phyloP scores from a whole-genome alignment of 2,113 vertebrate genomes.

The Pantherophis guttatus region DNA sequence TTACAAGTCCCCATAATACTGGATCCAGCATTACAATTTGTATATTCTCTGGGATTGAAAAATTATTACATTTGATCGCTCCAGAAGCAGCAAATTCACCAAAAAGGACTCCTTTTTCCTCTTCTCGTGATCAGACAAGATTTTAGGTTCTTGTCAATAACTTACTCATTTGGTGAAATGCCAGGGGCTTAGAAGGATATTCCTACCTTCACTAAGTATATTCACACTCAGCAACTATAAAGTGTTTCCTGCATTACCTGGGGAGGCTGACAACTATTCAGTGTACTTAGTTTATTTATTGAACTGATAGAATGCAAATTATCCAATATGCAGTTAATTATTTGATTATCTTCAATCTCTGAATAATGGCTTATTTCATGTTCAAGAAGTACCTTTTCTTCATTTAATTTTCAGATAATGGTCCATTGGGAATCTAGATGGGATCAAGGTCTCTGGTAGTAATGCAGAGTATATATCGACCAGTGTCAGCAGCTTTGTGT shows the following conservation, averaged over 20 bases:
- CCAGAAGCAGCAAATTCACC: background rate
- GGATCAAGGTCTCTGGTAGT: background rate
- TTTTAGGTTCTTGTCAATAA: background rate
- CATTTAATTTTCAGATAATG: background rate
- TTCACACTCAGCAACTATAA: background rate
- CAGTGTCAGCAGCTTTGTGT: background rate
- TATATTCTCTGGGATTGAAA: background rate
- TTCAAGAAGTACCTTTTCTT: slow-evolving; percentile 18
- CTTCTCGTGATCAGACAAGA: background rate
- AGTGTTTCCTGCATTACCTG: background rate
- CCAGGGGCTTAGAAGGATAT: background rate
- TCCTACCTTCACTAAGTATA: background rate
- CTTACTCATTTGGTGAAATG: background rate
- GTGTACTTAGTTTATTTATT: slow-evolving; percentile 15
- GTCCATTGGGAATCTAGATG: background rate
- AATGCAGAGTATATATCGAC: background rate
- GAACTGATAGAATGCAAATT: slow-evolving; percentile 37
- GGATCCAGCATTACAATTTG: background rate
- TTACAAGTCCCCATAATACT: background rate
- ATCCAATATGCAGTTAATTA: slow-evolving; percentile 50
- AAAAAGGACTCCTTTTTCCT: background rate
- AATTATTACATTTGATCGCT: background rate
- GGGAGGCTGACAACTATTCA: slow-evolving; percentile 19
- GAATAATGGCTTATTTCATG: slow-evolving; percentile 27
- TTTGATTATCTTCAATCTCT: slow-evolving; percentile 32